Evolutionary conservation across 2,113 vertebrate genomes (phyloP).

Genomic region (Sialia sialis): DNA sequence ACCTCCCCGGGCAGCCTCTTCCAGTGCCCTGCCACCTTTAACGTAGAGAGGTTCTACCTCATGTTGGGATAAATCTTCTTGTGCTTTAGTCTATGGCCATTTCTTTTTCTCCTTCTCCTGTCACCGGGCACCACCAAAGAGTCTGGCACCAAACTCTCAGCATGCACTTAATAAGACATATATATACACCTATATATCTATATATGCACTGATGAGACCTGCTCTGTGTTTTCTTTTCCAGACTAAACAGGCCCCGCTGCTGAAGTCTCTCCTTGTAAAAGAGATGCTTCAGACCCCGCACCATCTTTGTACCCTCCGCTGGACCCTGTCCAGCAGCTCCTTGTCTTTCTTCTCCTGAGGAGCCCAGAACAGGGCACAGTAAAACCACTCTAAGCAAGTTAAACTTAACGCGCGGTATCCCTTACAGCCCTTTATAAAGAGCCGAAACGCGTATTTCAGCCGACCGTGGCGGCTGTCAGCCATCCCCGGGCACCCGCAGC

Average conservation of each 20-base stretch:
- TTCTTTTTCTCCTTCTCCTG: background rate
- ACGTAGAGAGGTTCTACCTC: background rate
- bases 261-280: background rate
- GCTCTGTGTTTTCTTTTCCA: background rate
- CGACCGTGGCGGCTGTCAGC: background rate
- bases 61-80: background rate
- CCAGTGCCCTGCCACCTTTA: background rate
- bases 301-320: no score
- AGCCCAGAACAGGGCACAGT: background rate
- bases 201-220: background rate
- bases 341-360: background rate
- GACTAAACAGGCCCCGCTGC: background rate
- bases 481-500: background rate
- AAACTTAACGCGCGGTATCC: background rate
- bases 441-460: no score
- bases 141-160: background rate
- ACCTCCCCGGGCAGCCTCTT: background rate
- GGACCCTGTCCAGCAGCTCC: background rate
- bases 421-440: accelerated
- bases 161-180: background rate
- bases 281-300: background rate
- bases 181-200: no score
- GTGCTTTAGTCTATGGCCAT: background rate
- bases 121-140: background rate
- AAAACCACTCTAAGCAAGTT: accelerated